These are phyloP conservation scores for Tyria jacobaeae DNA, from an alignment of 2,888 invertebrate genomes.

Conservation along the genomic window DNA sequence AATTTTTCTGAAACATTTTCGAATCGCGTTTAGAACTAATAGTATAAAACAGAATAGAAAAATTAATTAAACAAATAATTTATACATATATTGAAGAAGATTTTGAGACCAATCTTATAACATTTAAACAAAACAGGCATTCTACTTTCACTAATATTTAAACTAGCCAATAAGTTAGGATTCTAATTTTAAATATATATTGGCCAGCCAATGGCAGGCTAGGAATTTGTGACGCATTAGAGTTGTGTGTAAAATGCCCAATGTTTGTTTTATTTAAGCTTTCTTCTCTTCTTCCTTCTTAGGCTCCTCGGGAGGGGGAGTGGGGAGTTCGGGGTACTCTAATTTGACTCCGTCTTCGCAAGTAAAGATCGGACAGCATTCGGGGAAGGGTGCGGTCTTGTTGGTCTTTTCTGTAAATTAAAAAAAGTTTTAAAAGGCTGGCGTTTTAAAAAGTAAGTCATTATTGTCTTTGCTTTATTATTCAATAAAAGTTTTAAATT, in stretches of 20 bases:
- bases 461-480: neutral
- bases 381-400: conserved; percentile 95
- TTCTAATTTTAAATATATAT: conserved; percentile 24
- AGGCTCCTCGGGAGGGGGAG: conserved; percentile 74
- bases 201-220: conserved; percentile 24
- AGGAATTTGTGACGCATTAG: conserved; percentile 13
- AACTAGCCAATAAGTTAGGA: conserved; percentile 30
- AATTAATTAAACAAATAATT: conserved; percentile 32
- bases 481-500: too few species aligned
- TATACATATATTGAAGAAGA: conserved; percentile 47
- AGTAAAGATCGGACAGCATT: conserved; percentile 94
- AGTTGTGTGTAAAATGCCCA: conserved; percentile 46
- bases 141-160: conserved; percentile 36
- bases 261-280: conserved; percentile 62
- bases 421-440: conserved; percentile 22
- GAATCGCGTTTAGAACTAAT: neutral
- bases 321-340: conserved; percentile 93
- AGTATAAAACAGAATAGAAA: conserved; percentile 11
- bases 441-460: too few species aligned
- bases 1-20: conserved; percentile 35
- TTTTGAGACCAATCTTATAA: conserved; percentile 63
- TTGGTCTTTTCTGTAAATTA: conserved; percentile 91
- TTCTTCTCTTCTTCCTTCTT: conserved; percentile 75
- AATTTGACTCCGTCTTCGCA: conserved; percentile 94
- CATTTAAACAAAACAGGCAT: conserved; percentile 28